These are phyloP conservation scores for Dynastes grantii DNA, from an alignment of 2,888 invertebrate genomes.

Conservation along the genomic window DNA sequence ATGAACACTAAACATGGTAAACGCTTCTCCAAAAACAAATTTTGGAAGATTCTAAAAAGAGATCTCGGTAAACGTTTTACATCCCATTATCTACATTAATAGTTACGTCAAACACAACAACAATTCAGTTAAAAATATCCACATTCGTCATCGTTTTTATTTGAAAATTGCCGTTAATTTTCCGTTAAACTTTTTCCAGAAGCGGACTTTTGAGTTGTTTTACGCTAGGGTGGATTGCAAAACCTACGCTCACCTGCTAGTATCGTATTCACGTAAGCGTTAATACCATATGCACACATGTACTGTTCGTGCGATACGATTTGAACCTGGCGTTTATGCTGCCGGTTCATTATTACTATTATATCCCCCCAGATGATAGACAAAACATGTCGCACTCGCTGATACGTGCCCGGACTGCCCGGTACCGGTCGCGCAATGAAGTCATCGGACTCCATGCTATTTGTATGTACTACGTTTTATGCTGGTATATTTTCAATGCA, in stretches of 20 bases:
- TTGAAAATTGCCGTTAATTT: background rate
- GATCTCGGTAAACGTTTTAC: no score
- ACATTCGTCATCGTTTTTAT: background rate
- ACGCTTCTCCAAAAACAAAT: no score
- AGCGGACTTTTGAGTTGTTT: background rate
- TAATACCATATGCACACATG: no score
- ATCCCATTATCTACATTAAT: no score
- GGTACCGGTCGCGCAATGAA: conserved; percentile 5
- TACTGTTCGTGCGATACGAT: no score
- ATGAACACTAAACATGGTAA: no score
- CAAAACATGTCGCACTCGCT: background rate
- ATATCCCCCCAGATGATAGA: background rate
- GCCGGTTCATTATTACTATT: no score
- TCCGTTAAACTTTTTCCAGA: conserved; percentile 7
- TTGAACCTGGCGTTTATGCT: no score
- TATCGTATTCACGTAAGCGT: background rate
- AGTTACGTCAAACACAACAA: no score
- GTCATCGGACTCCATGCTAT: conserved; percentile 5
- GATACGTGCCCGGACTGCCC: background rate
- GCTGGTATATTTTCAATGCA: no score
- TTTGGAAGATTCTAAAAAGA: no score
- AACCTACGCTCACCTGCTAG: background rate
- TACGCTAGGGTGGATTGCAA: background rate
- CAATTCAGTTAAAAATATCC: conserved; percentile 1
- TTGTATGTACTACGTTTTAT: no score